Evolutionary conservation across 2,888 invertebrate genomes (phyloP), one percentile per base, ranked within the genome.

Genomic region (Apantesis nais): DNA sequence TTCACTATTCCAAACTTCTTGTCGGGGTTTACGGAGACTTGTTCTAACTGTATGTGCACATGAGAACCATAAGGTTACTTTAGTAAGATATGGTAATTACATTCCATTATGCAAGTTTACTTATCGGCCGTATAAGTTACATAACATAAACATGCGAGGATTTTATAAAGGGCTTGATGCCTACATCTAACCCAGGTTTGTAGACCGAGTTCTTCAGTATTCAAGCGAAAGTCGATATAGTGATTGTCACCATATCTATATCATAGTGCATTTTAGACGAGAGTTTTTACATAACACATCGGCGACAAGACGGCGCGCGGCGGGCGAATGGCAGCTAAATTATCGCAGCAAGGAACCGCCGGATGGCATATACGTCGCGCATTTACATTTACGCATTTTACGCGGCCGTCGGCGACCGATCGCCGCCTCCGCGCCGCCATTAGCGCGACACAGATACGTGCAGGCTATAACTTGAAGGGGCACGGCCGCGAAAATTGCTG

Each of bases 301-400:
- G 83, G 74, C 74, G 74, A 74, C 72, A 68, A 58, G 41, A 70
- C 74, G 77, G 77, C 73, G 77, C n/a, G 74, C 70, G 79, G 68
- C 72, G 71, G 65, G 72, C 76, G 70, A 72, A 62, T 60, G 78
- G 78, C 82, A 81, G 85, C 83, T 84, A 83, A 87, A 86, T 88
- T 86, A 87, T 85, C 85, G 76, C 78, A 75, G 74, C 80, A 78
- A 70, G 71, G 70, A 74, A 65, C 77, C 75, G 71, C 76, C 77
- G 78, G 78, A 75, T 77, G 77, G 66, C 74, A 65, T 55, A 64
- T 62, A 62, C 62, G 39, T 62, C 85, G 81, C 85, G 84, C 89
- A 89, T 90, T 87, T 87, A 86, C 89, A 88, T 89, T 86, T 83
- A 89, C 89, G 88, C 90, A 87, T 87, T 89, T 88, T 87, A 89